phyloP scores from a whole-genome alignment of 2,797 vertebrate genomes.

The Gymnodraco acuticeps region DNA sequence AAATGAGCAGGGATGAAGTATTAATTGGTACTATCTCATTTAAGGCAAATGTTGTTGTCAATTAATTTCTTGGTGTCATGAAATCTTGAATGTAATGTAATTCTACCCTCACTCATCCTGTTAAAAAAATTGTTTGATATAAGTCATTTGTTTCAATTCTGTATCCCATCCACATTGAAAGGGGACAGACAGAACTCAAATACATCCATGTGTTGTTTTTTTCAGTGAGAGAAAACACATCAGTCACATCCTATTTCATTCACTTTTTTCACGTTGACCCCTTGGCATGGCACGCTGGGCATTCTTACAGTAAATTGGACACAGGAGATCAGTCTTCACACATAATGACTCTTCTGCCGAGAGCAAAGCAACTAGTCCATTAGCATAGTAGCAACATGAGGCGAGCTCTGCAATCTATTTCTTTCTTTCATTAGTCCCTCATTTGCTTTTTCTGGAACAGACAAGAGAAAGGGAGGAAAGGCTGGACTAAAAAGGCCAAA shows the following conservation, averaged over 20 bases:
- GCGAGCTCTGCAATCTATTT: conserved; percentile 66
- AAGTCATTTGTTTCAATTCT: conserved; percentile 28
- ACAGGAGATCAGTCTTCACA: conserved; percentile 69
- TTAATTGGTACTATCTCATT: too few species aligned
- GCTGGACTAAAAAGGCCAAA: conserved; percentile 28
- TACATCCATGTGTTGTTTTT: conserved; percentile 22
- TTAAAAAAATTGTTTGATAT: neutral
- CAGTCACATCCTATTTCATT: conserved; percentile 59
- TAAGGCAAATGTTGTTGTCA: too few species aligned
- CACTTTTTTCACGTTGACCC: conserved; percentile 53
- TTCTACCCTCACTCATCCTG: too few species aligned
- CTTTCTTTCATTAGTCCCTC: conserved; percentile 71
- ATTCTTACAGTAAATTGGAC: conserved; percentile 78
- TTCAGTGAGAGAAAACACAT: conserved; percentile 42
- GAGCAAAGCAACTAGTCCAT: conserved; percentile 70
- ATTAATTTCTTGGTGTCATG: too few species aligned
- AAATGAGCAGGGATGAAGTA: too few species aligned
- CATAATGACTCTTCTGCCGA: conserved; percentile 68
- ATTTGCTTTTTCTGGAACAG: conserved; percentile 69
- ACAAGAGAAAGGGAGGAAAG: conserved; percentile 19
- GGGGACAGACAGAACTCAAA: neutral
- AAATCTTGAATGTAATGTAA: too few species aligned
- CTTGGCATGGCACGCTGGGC: conserved; percentile 46
- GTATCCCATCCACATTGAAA: neutral
- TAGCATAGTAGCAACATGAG: conserved; percentile 63